Percentiles rank a stretch among this genome's conserved stretches.
Conservation (phyloP, 1,140 invertebrate species). For the Oryzaephilus surinamensis region DNA sequence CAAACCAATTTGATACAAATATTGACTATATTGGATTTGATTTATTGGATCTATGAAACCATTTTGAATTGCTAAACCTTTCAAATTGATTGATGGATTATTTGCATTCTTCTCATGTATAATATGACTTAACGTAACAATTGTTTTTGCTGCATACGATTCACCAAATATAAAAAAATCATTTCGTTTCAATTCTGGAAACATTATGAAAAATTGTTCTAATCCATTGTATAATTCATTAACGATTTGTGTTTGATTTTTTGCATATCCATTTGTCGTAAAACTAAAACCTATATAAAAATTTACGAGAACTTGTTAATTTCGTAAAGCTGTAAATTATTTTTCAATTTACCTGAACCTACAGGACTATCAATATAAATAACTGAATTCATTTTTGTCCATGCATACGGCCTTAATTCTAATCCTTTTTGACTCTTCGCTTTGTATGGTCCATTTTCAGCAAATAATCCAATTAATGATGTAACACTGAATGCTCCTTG, state of each 20-base stretch:
- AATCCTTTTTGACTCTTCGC: slow-evolving; percentile 38
- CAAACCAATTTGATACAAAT: slow-evolving; percentile 65
- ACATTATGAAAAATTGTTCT: slow-evolving; percentile 61
- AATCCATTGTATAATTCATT: slow-evolving; percentile 52
- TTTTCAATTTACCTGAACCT: slow-evolving; percentile 69
- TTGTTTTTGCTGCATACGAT: slow-evolving; percentile 77
- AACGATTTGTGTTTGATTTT: slow-evolving; percentile 54
- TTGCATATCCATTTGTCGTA: slow-evolving; percentile 52
- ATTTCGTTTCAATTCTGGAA: slow-evolving; percentile 53
- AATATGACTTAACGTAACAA: slow-evolving; percentile 62
- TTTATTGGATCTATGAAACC: slow-evolving; percentile 68
- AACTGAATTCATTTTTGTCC: slow-evolving; percentile 61
- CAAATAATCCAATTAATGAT: slow-evolving; percentile 61
- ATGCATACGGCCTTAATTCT: slow-evolving; percentile 49
- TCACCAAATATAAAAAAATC: slow-evolving; percentile 71
- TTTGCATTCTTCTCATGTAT: slow-evolving; percentile 58
- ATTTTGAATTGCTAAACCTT: slow-evolving; percentile 74
- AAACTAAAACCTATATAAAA: slow-evolving; percentile 70
- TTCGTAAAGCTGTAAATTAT: no score
- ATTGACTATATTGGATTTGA: slow-evolving; percentile 59
- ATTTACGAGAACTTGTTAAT: no score
- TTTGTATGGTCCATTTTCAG: slow-evolving; percentile 53
- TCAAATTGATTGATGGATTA: slow-evolving; percentile 51
- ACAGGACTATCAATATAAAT: slow-evolving; percentile 82
- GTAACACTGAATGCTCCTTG: slow-evolving; percentile 64